Conservation (phyloP, 2,888 invertebrate genomes). For the Parnassius apollo region DNA sequence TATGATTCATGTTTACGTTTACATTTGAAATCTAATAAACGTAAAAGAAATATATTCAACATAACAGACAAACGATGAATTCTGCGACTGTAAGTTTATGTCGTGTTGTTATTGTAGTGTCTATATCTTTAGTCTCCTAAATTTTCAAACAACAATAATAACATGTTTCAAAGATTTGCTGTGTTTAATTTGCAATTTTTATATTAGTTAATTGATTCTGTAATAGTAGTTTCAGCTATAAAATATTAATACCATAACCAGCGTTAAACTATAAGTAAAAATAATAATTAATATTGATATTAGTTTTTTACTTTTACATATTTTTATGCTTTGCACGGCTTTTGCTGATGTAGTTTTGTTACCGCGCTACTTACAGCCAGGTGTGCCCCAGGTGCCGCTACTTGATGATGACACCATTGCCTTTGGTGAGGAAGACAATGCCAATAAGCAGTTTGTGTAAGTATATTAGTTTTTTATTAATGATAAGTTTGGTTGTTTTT, state of each 20-base stretch:
- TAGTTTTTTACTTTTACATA: too few species aligned
- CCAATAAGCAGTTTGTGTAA: constrained; percentile 72
- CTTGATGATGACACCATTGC: constrained; percentile 93
- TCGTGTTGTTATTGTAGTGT: not conserved
- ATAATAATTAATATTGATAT: too few species aligned
- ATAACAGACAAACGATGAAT: constrained; percentile 64
- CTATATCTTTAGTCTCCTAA: not conserved
- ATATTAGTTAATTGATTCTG: not conserved
- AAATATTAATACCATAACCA: constrained; percentile 12
- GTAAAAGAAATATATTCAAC: constrained; percentile 30
- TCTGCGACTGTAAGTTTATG: constrained; percentile 71
- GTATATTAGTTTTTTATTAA: constrained; percentile 35
- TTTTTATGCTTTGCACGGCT: constrained; percentile 71
- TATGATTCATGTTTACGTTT: constrained; percentile 21
- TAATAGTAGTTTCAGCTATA: not conserved
- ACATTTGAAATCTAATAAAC: constrained; percentile 13
- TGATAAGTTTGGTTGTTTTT: not conserved
- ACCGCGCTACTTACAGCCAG: constrained; percentile 71
- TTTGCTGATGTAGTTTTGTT: constrained; percentile 64
- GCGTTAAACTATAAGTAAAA: too few species aligned
- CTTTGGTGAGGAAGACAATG: constrained; percentile 91
- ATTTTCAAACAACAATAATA: too few species aligned
- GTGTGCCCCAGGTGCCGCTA: constrained; percentile 88
- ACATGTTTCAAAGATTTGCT: constrained; percentile 28
- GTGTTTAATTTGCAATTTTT: constrained; percentile 40